A percentile compares a stretch with the other conserved stretches of the same genome.
These are phyloP conservation scores for Notolabrus celidotus DNA, from an alignment of 2,797 vertebrate genomes.

Conservation along the genomic window DNA sequence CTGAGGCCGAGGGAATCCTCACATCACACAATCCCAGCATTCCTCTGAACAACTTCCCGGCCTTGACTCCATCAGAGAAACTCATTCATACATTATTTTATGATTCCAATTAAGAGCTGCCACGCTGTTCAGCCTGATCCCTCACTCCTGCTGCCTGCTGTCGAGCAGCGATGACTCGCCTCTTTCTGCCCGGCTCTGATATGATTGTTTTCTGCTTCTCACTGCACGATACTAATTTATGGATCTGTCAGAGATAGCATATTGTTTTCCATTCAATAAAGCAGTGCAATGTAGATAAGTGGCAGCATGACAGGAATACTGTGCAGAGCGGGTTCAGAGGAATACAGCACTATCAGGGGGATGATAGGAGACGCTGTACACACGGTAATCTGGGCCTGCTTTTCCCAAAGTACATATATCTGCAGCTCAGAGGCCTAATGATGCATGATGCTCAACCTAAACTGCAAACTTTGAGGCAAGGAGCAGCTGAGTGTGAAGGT, in stretches of 20 bases:
- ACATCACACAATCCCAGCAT: slow-evolving; percentile 46
- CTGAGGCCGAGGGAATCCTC: slow-evolving; percentile 65
- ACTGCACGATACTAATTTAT: slow-evolving; percentile 41
- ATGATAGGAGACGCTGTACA: slow-evolving; percentile 11
- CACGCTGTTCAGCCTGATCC: slow-evolving; percentile 20
- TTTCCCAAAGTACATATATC: too few species aligned
- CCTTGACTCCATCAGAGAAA: slow-evolving; percentile 53
- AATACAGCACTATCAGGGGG: slow-evolving; percentile 3
- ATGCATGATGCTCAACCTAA: too few species aligned
- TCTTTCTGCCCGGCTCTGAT: slow-evolving; percentile 36
- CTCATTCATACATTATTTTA: slow-evolving; percentile 50
- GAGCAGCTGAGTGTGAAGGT: too few species aligned
- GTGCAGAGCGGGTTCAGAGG: neutral
- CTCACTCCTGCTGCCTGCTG: slow-evolving; percentile 26
- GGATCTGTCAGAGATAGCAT: slow-evolving; percentile 45
- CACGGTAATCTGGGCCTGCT: slow-evolving; percentile 8
- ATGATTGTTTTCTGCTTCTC: slow-evolving; percentile 50
- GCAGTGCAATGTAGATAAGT: slow-evolving; percentile 45
- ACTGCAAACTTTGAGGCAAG: too few species aligned
- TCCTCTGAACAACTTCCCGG: slow-evolving; percentile 41
- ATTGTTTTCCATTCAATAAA: slow-evolving; percentile 62
- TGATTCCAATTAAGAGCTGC: slow-evolving; percentile 49
- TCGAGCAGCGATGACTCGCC: slow-evolving; percentile 3
- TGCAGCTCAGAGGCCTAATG: too few species aligned
- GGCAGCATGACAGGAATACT: slow-evolving; percentile 9